A percentile compares a stretch with the other conserved stretches of the same genome.
Conservation (phyloP, 1,140 invertebrate genomes). For the Stegodyphus mimosarum region DNA sequence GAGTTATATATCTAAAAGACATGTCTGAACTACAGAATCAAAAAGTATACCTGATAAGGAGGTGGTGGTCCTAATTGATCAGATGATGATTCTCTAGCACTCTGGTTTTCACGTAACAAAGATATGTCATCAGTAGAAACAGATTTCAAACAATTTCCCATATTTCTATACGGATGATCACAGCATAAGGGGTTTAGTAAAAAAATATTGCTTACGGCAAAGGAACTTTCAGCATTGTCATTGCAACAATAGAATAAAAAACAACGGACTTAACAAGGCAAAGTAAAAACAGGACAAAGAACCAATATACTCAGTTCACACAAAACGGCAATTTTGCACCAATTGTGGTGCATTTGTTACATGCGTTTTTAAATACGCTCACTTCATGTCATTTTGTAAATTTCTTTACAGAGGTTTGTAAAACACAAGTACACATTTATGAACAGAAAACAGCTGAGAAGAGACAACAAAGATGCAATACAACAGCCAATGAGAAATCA, state of each 20-base stretch:
- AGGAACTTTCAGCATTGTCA: slow-evolving; percentile 7
- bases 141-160: slow-evolving; percentile 65
- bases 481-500: slow-evolving; percentile 39
- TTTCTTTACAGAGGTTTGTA: background rate
- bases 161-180: slow-evolving; percentile 29
- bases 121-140: slow-evolving; percentile 64
- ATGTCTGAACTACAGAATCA: background rate
- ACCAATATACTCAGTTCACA: background rate
- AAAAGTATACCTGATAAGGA: slow-evolving; percentile 67
- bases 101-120: slow-evolving; percentile 63
- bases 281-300: background rate
- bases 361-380: background rate
- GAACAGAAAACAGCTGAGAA: slow-evolving; percentile 59
- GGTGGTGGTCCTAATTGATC: slow-evolving; percentile 67
- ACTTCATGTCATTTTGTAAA: slow-evolving; percentile 35
- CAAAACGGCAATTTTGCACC: background rate
- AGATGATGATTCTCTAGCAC: slow-evolving; percentile 63
- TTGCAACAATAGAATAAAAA: slow-evolving; percentile 42
- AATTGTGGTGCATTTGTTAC: slow-evolving; percentile 22
- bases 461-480: slow-evolving; percentile 60
- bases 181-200: background rate
- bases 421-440: background rate
- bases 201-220: background rate
- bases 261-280: slow-evolving; percentile 22
- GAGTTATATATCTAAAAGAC: background rate